phyloP scores from a whole-genome alignment of 2,113 vertebrate genomes.

The Protobothrops mucrosquamatus region DNA sequence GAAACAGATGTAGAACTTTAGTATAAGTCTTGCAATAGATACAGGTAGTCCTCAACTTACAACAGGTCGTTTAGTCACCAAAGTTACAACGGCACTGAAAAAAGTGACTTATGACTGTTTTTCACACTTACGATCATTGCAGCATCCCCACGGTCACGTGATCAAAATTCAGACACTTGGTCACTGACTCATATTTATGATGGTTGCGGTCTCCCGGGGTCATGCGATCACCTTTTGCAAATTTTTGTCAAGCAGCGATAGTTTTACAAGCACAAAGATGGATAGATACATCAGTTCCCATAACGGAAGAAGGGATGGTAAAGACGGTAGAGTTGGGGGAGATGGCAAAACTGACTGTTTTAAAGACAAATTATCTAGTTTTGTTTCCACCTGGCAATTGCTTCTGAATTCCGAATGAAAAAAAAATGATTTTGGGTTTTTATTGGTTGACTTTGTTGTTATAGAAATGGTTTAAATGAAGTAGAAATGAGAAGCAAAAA shows the following conservation, averaged over 20 bases:
- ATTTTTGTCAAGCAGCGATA: background rate
- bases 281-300: background rate
- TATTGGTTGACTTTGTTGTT: background rate
- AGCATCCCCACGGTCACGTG: no score
- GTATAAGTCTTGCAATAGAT: no score
- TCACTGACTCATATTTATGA: no score
- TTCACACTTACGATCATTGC: no score
- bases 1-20: no score
- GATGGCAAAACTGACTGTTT: background rate
- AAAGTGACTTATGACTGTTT: no score
- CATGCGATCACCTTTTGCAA: no score
- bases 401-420: background rate
- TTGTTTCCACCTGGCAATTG: background rate
- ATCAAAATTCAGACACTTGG: no score
- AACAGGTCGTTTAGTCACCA: no score
- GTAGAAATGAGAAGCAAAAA: background rate
- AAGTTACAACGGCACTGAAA: no score
- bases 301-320: background rate
- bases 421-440: background rate
- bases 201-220: no score
- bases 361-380: background rate
- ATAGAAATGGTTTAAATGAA: background rate
- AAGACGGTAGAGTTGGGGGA: background rate
- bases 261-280: background rate
- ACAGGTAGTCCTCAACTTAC: no score